Evolutionary conservation across 2,797 vertebrate species (phyloP), one percentile per base, ranked within the genome.

Genomic region (Nannoperca obscura): DNA sequence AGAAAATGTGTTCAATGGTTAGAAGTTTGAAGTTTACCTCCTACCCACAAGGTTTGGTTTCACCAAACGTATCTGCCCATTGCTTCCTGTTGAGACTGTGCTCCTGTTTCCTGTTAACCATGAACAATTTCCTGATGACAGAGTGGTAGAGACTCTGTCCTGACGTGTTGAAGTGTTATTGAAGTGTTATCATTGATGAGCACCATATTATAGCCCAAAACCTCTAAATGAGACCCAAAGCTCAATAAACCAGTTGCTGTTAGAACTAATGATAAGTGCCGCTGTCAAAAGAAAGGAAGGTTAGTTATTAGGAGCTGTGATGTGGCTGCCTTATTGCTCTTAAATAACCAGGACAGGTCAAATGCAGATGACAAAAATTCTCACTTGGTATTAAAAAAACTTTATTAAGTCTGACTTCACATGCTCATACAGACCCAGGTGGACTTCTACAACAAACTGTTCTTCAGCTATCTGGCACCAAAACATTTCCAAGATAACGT

Each of bases 41-140:
- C 52, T 24, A 17, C 38, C 30, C 46, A 9, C 5, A n/a, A 67
- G 76, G 72, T 76, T 78, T 15, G 49, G 57, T 82, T 74, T 80
- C 76, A 58, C 44, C 57, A 58, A 40, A 53, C 67, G 71, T 17
- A 63, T 68, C 66, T 61, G 57, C 74, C 55, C 79, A 52, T 81
- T 60, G 69, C 85, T 88, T 92, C 90, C 89, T 87, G 83, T 85
- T 83, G 42, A 84, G 76, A 81, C 88, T 80, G 70, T 42, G 38
- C 15, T 76, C 67, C 78, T 60, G 74, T 82, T 91, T 92, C 89
- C 88, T 90, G 82, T 86, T 74, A 72, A 68, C 52, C 77, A 22
- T 75, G 40, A 80, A 88, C 64, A 34, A 55, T 82, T 92, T 91
- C 83, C 82, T 79, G 67, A 36, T 82, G 86, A 82, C 60, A 77